Conservation (phyloP, 2,888 invertebrate species). For the Cremastobaeus sp. region DNA sequence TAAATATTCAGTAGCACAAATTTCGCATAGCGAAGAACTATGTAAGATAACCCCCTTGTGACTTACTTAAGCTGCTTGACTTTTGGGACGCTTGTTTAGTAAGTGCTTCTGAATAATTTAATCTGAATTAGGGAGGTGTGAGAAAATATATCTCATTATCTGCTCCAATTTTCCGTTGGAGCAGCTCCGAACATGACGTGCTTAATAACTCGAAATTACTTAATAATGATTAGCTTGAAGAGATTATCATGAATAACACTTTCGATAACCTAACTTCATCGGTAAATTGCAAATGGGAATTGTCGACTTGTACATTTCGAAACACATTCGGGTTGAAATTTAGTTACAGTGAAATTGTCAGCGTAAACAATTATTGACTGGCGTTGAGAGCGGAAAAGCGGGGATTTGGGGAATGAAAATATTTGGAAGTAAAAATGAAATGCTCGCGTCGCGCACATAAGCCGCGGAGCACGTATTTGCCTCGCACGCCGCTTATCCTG, state of each 20-base stretch:
- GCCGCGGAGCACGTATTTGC: constrained; percentile 31
- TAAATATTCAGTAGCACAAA: constrained; percentile 37
- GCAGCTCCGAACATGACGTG: too few relatives aligned
- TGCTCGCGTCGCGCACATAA: constrained; percentile 31
- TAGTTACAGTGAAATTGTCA: too few relatives aligned
- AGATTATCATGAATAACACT: too few relatives aligned
- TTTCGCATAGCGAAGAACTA: constrained; percentile 26
- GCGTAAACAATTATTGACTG: too few relatives aligned
- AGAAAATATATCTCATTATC: neutral
- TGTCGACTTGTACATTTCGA: too few relatives aligned
- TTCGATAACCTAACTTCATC: too few relatives aligned
- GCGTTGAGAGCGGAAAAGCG: constrained; percentile 8
- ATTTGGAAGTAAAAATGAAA: constrained; percentile 33
- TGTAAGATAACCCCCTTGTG: constrained; percentile 22
- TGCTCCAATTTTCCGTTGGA: neutral
- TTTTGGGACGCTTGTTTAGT: constrained; percentile 4
- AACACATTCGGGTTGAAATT: too few relatives aligned
- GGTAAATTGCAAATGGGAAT: too few relatives aligned
- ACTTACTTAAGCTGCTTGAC: neutral
- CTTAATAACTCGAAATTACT: too few relatives aligned
- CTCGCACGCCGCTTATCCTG: constrained; percentile 36
- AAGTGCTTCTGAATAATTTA: constrained; percentile 10
- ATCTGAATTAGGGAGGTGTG: neutral
- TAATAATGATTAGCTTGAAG: too few relatives aligned
- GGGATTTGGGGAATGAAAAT: constrained; percentile 23